phyloP scores from a whole-genome alignment of 2,113 vertebrate genomes.

The Oncorhynchus clarkii region DNA sequence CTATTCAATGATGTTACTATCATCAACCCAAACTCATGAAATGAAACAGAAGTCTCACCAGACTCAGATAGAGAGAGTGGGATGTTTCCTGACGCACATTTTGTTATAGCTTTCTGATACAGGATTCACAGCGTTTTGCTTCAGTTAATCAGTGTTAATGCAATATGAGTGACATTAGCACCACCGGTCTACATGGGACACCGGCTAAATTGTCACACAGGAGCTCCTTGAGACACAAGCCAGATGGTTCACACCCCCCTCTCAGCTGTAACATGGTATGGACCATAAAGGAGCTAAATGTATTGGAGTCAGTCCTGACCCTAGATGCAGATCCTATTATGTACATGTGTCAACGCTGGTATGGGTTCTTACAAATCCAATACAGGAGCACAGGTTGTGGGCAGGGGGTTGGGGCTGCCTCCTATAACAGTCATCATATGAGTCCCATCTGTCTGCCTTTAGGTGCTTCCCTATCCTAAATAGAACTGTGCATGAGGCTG shows the following conservation, averaged over 20 bases:
- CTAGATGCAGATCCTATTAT: slow-evolving; percentile 80
- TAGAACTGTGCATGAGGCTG: no score
- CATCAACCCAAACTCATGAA: slow-evolving; percentile 29
- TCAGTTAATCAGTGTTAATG: slow-evolving; percentile 85
- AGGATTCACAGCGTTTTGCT: slow-evolving; percentile 76
- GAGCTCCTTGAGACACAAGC: slow-evolving; percentile 68
- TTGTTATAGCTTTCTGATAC: slow-evolving; percentile 81
- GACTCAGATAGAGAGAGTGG: background rate
- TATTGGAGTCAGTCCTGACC: slow-evolving; percentile 89
- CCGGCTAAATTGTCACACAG: slow-evolving; percentile 18
- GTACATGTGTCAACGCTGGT: slow-evolving; percentile 66
- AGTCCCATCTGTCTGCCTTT: slow-evolving; percentile 81
- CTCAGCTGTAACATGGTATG: slow-evolving; percentile 77
- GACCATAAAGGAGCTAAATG: slow-evolving; percentile 77
- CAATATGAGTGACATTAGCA: slow-evolving; percentile 85
- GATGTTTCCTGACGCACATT: slow-evolving; percentile 72
- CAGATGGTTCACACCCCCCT: slow-evolving; percentile 78
- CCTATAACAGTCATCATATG: slow-evolving; percentile 78
- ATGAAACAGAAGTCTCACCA: slow-evolving; percentile 79
- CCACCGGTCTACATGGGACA: slow-evolving; percentile 82
- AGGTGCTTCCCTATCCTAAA: slow-evolving; percentile 52
- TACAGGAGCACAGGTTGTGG: slow-evolving; percentile 37
- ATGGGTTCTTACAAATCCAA: background rate
- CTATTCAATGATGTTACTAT: slow-evolving; percentile 33
- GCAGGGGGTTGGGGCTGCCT: slow-evolving; percentile 72